Evolutionary conservation across 2,888 invertebrate genomes (phyloP).

Genomic region (Cheilosia variabilis): DNA sequence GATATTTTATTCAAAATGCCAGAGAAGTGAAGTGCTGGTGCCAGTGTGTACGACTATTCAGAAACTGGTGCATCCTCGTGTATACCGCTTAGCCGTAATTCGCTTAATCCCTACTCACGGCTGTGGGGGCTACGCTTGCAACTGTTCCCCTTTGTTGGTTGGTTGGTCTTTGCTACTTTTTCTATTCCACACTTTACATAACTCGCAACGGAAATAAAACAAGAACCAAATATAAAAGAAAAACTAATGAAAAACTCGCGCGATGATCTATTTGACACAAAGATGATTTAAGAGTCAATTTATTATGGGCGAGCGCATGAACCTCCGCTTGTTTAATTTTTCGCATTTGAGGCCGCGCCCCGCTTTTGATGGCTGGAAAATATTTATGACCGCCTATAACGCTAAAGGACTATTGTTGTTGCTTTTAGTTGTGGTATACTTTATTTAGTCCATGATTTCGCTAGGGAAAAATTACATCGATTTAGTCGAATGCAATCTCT

Average conservation of each 20-base stretch:
- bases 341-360: conserved; percentile 70
- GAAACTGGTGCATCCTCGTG: conserved; percentile 6
- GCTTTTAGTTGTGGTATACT: conserved; percentile 30
- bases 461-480: conserved; percentile 70
- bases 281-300: conserved; percentile 75
- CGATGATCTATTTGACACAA: conserved; percentile 74
- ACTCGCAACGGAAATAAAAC: conserved; percentile 1
- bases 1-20: not conserved
- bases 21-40: not conserved
- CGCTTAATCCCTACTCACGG: conserved; percentile 46
- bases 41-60: not conserved
- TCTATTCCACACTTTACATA: conserved; percentile 46
- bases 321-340: conserved; percentile 69
- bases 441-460: conserved; percentile 54
- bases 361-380: conserved; percentile 53
- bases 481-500: conserved; percentile 61
- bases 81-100: conserved; percentile 42
- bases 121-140: conserved; percentile 24
- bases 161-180: not conserved
- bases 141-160: conserved; percentile 55
- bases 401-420: conserved; percentile 43
- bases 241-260: conserved; percentile 32
- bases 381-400: conserved; percentile 70
- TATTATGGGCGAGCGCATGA: conserved; percentile 65
- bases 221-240: conserved; percentile 6